Conservation (phyloP, 2,113 vertebrate genomes). For the Gobio gobio region DNA sequence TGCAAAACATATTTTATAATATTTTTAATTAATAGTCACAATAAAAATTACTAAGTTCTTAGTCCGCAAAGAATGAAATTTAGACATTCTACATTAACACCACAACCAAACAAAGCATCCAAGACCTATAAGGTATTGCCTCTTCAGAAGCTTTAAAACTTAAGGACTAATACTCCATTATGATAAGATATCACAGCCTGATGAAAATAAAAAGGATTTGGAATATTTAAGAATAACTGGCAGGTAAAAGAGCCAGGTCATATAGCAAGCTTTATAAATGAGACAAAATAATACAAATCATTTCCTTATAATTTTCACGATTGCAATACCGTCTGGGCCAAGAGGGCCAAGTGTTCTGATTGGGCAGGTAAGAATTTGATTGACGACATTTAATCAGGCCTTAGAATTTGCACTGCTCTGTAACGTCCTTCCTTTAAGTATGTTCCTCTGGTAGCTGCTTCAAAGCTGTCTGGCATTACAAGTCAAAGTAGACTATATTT, state of each 20-base stretch:
- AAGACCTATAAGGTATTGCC: background rate
- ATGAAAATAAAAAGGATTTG: background rate
- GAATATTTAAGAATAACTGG: background rate
- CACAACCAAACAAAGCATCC: background rate
- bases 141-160: background rate
- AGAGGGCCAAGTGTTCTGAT: background rate
- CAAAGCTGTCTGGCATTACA: background rate
- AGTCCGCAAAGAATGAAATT: background rate
- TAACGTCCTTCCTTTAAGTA: conserved; percentile 17
- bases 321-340: background rate
- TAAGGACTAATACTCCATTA: background rate
- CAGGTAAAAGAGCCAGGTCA: background rate
- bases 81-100: background rate
- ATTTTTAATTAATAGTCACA: background rate
- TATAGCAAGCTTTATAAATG: background rate
- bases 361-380: background rate
- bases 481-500: conserved; percentile 30
- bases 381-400: conserved; percentile 17
- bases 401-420: conserved; percentile 10
- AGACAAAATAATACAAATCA: background rate
- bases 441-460: conserved; percentile 6
- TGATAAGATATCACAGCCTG: background rate
- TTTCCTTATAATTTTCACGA: background rate
- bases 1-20: too few relatives aligned
- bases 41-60: background rate